Percentiles rank a stretch among this genome's conserved stretches.
Evolutionary conservation across 2,797 vertebrate genomes (phyloP).

Genomic region (Synaphobranchus kaupii): DNA sequence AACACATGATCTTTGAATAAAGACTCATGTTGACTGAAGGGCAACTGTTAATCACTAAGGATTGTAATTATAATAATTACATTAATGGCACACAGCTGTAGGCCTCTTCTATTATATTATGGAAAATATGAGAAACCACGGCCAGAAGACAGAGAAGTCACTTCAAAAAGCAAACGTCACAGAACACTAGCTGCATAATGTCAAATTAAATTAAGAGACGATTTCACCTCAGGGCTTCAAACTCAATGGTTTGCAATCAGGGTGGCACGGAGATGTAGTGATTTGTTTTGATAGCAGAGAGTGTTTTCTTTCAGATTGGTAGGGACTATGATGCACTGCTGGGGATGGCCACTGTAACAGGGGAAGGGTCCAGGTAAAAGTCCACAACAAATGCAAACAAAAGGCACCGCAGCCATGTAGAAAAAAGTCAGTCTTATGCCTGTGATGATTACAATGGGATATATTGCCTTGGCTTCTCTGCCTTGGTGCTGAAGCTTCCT

Average conservation of each 20-base stretch:
- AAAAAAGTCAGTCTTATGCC: not conserved
- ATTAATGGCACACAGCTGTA: constrained; percentile 56
- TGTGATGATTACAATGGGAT: not conserved
- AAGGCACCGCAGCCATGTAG: not conserved
- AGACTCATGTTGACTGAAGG: constrained; percentile 41
- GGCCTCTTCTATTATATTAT: constrained; percentile 40
- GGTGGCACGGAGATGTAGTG: not conserved
- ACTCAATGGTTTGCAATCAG: constrained; percentile 17
- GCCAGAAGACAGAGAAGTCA: constrained; percentile 10
- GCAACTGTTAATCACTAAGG: constrained; percentile 54
- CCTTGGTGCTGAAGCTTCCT: not conserved
- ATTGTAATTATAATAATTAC: constrained; percentile 53
- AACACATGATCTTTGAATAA: constrained; percentile 21
- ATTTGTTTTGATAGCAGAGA: not conserved
- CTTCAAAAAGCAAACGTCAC: constrained; percentile 13
- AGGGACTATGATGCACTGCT: not conserved
- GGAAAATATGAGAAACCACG: constrained; percentile 33
- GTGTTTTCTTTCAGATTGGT: constrained; percentile 5
- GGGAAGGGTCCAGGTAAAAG: not conserved
- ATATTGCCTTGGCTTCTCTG: not conserved
- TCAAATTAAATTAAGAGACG: constrained; percentile 26
- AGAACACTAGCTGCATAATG: constrained; percentile 20
- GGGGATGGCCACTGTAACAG: not conserved
- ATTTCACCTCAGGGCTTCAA: constrained; percentile 13
- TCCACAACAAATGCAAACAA: not conserved